phyloP scores from a whole-genome alignment of 2,888 invertebrate genomes.

The Allophyes oxyacanthae region DNA sequence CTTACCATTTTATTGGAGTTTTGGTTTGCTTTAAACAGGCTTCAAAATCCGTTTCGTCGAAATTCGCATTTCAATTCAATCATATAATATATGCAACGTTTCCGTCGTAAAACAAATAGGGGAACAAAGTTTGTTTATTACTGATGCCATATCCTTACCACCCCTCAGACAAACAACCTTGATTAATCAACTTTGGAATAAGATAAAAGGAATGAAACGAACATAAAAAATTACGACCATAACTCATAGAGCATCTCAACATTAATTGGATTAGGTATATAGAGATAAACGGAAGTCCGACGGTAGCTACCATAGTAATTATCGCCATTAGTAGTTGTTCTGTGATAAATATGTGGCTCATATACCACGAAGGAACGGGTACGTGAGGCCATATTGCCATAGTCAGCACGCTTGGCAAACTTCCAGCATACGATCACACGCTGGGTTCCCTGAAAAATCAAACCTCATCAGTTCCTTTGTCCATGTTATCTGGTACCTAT shows the following conservation, averaged over 20 bases:
- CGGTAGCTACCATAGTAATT: no score
- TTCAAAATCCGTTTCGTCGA: slow-evolving; percentile 32
- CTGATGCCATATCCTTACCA: background rate
- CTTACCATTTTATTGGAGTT: slow-evolving; percentile 19
- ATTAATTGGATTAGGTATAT: slow-evolving; percentile 18
- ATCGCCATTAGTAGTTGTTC: no score
- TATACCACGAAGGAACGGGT: no score
- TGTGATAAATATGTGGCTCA: no score
- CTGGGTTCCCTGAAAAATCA: no score
- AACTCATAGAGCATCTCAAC: slow-evolving; percentile 17
- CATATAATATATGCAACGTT: background rate
- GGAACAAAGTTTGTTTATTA: slow-evolving; percentile 8
- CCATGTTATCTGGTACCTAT: no score
- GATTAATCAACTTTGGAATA: slow-evolving; percentile 34
- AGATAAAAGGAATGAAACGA: slow-evolving; percentile 35
- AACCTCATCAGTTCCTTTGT: no score
- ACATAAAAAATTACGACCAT: slow-evolving; percentile 34
- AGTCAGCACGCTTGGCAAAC: no score
- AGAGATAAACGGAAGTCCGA: background rate
- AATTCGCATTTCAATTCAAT: slow-evolving; percentile 4
- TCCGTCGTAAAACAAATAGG: background rate
- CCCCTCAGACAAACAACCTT: slow-evolving; percentile 21
- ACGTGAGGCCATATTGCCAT: no score
- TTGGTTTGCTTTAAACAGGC: slow-evolving; percentile 33
- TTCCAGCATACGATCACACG: no score